Conservation (phyloP, 92 coral and sea anemone species). For the Epizoanthus scotinus region DNA sequence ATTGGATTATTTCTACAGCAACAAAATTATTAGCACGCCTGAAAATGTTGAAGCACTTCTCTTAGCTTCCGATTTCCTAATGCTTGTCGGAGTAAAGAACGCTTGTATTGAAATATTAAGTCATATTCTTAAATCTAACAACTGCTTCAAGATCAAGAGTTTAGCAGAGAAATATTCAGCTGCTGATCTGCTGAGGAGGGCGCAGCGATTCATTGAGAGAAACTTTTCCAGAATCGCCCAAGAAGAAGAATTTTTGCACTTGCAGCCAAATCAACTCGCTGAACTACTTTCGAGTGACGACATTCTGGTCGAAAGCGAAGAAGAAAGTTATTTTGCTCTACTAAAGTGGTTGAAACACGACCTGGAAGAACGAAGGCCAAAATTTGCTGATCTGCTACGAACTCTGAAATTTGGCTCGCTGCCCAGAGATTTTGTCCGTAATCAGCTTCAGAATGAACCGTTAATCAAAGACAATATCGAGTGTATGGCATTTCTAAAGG, state of each 20-base stretch:
- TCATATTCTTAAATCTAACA: conserved; percentile 47
- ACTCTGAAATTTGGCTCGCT: conserved; percentile 38
- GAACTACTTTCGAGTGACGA: conserved; percentile 51
- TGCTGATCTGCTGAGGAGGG: conserved; percentile 46
- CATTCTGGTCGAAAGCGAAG: conserved; percentile 65
- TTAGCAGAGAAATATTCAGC: conserved; percentile 71
- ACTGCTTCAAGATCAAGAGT: conserved; percentile 67
- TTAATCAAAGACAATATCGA: conserved; percentile 26
- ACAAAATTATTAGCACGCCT: conserved; percentile 58
- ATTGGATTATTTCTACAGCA: conserved; percentile 75
- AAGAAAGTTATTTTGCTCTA: conserved; percentile 62
- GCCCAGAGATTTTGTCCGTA: conserved; percentile 44
- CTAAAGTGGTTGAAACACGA: conserved; percentile 70
- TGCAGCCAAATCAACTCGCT: conserved; percentile 41
- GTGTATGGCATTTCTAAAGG: not conserved
- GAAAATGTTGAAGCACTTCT: conserved; percentile 64
- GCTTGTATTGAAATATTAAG: conserved; percentile 63
- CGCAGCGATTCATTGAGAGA: conserved; percentile 51
- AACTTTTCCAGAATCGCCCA: conserved; percentile 55
- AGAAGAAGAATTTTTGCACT: conserved; percentile 61
- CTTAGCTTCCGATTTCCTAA: conserved; percentile 61
- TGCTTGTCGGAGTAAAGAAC: conserved; percentile 61
- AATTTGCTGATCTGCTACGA: conserved; percentile 46
- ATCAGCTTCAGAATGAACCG: conserved; percentile 48
- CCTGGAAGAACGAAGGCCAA: conserved; percentile 25